phyloP scores from a whole-genome alignment of 2,113 vertebrate genomes.

The Alouatta palliata region DNA sequence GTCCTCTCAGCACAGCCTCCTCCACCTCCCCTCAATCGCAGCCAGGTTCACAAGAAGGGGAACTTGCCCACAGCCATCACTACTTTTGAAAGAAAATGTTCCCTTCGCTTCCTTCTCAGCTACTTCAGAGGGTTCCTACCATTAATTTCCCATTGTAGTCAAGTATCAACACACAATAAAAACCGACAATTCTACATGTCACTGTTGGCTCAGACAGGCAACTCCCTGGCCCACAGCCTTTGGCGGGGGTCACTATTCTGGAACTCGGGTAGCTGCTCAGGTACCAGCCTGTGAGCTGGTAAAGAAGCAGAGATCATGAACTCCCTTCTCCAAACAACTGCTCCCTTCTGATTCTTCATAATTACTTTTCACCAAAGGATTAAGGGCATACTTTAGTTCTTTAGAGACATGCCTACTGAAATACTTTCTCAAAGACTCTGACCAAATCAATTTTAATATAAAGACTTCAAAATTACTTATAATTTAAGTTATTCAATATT shows the following conservation, averaged over 20 bases:
- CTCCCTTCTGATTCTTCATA: not conserved
- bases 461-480: slow-evolving; percentile 24
- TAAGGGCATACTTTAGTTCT: not conserved
- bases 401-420: not conserved
- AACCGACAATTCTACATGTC: accelerated
- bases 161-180: too few relatives aligned
- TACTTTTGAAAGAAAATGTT: not conserved
- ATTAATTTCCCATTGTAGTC: not conserved
- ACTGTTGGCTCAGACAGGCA: not conserved
- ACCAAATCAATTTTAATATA: not conserved
- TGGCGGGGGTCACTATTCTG: not conserved
- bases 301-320: accelerated
- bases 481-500: not conserved
- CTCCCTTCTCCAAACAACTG: not conserved
- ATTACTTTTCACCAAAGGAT: not conserved
- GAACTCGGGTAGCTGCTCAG: not conserved
- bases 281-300: not conserved
- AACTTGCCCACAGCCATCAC: not conserved
- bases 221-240: too few relatives aligned
- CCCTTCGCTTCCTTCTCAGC: not conserved
- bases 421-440: not conserved
- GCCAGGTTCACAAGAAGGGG: not conserved
- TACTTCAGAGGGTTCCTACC: not conserved
- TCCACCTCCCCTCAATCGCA: not conserved
- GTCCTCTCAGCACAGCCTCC: not conserved